Evolutionary conservation across 2,797 vertebrate genomes (phyloP).

Genomic region (Microctenopoma stevenorrisi): DNA sequence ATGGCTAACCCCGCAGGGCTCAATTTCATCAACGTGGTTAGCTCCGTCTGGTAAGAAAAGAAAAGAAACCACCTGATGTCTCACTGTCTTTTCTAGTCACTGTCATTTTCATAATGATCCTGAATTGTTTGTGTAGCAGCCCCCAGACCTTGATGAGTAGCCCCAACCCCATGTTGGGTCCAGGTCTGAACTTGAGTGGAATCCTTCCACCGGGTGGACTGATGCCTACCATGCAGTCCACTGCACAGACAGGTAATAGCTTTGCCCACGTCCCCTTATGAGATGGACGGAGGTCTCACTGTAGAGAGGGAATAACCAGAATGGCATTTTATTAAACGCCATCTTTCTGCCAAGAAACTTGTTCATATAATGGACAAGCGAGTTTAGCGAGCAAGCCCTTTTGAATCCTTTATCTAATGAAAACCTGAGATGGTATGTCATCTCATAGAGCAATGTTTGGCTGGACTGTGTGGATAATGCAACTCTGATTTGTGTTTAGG

Average conservation of each 20-base stretch:
- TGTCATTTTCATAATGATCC: slow-evolving; percentile 5
- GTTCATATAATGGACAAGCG: background rate
- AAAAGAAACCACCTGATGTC: background rate
- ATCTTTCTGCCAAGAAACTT: background rate
- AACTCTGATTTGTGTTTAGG: slow-evolving; percentile 72
- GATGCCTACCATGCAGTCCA: slow-evolving; percentile 92
- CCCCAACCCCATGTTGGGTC: slow-evolving; percentile 91
- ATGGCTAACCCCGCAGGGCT: slow-evolving; percentile 93
- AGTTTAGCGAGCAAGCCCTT: background rate
- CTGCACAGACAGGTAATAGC: slow-evolving; percentile 89
- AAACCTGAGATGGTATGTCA: background rate
- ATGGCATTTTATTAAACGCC: background rate
- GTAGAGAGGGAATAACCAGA: background rate
- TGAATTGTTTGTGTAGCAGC: slow-evolving; percentile 84
- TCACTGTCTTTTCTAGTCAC: background rate
- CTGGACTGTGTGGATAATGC: slow-evolving; percentile 2
- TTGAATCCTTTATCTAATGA: background rate
- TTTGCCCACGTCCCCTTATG: background rate
- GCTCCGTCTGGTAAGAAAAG: slow-evolving; percentile 90
- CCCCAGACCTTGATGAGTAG: slow-evolving; percentile 95
- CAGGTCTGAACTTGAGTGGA: slow-evolving; percentile 92
- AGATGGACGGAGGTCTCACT: background rate
- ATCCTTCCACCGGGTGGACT: slow-evolving; percentile 93
- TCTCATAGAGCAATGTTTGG: background rate
- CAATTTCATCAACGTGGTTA: slow-evolving; percentile 97